phyloP scores from a whole-genome alignment of 2,797 vertebrate species.

The Eulemur albifrons region DNA sequence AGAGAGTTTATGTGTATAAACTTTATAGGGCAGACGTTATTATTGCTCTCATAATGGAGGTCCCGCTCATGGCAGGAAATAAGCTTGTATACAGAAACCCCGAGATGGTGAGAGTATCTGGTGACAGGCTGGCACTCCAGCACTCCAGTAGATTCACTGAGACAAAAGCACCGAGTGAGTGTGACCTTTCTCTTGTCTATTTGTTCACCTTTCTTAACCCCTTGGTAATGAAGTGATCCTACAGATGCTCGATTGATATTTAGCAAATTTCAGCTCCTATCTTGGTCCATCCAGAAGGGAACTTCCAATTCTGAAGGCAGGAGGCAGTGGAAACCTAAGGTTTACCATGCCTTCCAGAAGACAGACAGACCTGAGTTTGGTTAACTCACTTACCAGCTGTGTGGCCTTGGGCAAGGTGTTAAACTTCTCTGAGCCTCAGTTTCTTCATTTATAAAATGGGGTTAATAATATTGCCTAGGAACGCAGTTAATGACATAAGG shows the following conservation, averaged over 20 bases:
- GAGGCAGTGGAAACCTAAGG: not conserved
- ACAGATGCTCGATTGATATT: not conserved
- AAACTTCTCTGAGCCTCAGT: not conserved
- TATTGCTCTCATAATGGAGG: not conserved
- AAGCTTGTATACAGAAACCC: conserved; percentile 1
- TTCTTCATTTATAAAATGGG: not conserved
- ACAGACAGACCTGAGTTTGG: not conserved
- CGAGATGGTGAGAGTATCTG: not conserved
- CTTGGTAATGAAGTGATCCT: not conserved
- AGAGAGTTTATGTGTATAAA: not conserved
- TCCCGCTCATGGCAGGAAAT: conserved; percentile 14
- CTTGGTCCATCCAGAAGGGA: not conserved
- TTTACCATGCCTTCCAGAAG: not conserved
- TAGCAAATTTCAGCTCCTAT: not conserved
- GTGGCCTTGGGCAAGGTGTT: not conserved
- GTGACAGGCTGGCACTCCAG: not conserved
- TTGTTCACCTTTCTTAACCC: not conserved
- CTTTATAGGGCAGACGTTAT: not conserved
- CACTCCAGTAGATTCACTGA: not conserved
- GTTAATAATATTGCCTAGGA: not conserved
- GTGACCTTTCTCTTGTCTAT: not conserved
- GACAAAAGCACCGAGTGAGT: not conserved
- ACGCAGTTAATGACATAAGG: not conserved
- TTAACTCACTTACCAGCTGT: not conserved
- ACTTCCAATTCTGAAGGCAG: not conserved